Base-by-base conservation (phyloP, 2,888 invertebrate genomes). In the Paralinhomoeus sp. region DNA sequence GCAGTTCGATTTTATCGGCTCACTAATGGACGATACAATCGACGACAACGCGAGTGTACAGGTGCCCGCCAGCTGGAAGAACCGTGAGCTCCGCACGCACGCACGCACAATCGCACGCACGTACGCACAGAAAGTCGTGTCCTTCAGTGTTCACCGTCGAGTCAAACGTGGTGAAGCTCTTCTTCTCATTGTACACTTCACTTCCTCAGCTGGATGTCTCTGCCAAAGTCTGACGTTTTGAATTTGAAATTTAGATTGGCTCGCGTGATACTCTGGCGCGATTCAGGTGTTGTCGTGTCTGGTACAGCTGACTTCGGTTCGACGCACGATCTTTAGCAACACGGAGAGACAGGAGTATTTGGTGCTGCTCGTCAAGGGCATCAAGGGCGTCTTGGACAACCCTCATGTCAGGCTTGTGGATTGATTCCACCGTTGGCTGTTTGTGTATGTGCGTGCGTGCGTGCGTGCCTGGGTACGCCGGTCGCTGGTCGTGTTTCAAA, bases 1-100 rank as follows among this genome's bases (percentile, higher is more conserved):
- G 50, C 85, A 83, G 2, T 97, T 85, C 67, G 93, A 97, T 69
- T 97, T 97, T 66, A 91, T 93, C 57, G 93, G 93, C 21, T 89
- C 89, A 23, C 80, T 87, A 0, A 81, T 80, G 7, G 93, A 97
- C 63, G 93, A 97, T 65, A 84, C 84, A 2, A 80, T 84, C 0
- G 97, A 97, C 62, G 97, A 97, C 64, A 73, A 91, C 51, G 82
- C 82, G 60, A 91, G 89, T 40, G 87, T 93, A 41, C 93, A 93
- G 71, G 89, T 97, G 55, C 93, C 93, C 2, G 85, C 91, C 22
- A 80, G 80, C 49, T 97, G 93, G 93, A 73, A 91, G 54, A 27
- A 3, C 7, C 13, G 17, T 21, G 21, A n/a, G 7, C 13, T 13
- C 15, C 7, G 17, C 24, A 2, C 17, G 5, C 5, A 24, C 31